Evolutionary conservation across 2,888 invertebrate genomes (phyloP).

Genomic region (Eupithecia subumbrata): DNA sequence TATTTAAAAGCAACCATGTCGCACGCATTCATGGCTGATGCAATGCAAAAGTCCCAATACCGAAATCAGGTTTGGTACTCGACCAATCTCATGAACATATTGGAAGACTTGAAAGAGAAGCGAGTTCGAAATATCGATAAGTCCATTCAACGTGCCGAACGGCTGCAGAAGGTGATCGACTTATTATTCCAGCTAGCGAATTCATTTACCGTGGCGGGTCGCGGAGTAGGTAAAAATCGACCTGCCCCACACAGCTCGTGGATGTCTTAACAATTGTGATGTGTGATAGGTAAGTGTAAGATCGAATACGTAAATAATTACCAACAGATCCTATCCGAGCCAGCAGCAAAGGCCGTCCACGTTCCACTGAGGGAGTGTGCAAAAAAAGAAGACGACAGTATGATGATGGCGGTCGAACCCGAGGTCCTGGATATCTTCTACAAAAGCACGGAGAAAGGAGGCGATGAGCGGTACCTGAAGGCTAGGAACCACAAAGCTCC

Average conservation of each 20-base stretch:
- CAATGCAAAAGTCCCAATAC: slow-evolving; percentile 49
- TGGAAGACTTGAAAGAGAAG: slow-evolving; percentile 67
- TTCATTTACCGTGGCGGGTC: neutral
- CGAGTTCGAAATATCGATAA: slow-evolving; percentile 66
- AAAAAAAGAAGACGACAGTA: slow-evolving; percentile 56
- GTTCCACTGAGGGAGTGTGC: slow-evolving; percentile 55
- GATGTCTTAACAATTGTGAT: neutral
- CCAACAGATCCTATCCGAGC: slow-evolving; percentile 59
- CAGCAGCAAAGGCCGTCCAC: slow-evolving; percentile 51
- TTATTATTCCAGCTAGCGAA: neutral
- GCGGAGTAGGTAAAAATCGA: neutral
- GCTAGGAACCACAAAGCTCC: slow-evolving; percentile 78
- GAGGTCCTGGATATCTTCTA: slow-evolving; percentile 73
- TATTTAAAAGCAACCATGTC: slow-evolving; percentile 19
- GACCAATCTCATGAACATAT: slow-evolving; percentile 59
- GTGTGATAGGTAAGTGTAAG: neutral
- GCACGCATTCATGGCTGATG: slow-evolving; percentile 61
- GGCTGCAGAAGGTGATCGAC: slow-evolving; percentile 57
- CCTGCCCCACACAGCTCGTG: neutral
- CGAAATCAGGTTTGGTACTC: slow-evolving; percentile 68
- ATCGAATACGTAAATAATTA: neutral
- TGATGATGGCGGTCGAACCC: slow-evolving; percentile 82
- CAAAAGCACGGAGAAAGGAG: slow-evolving; percentile 76
- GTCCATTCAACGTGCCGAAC: slow-evolving; percentile 62
- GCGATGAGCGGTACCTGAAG: slow-evolving; percentile 75